Evolutionary conservation across 2,797 vertebrate genomes (phyloP), one percentile per base, ranked within the genome.

Genomic region (Sebastolobus alascanus): DNA sequence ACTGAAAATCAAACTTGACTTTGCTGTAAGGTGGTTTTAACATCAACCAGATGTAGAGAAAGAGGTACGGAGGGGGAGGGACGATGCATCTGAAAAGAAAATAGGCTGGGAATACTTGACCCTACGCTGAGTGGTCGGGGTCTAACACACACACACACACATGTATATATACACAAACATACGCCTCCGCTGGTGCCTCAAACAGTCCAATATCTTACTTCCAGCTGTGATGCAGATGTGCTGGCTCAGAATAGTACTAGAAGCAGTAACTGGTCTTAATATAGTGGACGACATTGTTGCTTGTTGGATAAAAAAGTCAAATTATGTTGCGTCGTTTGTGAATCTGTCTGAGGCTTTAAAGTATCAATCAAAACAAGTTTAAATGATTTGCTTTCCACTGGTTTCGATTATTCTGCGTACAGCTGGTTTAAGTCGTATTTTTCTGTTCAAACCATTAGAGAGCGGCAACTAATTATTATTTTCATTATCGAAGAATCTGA

Each of bases 181-280:
- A 84, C 66, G 2, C 56, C 71, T 84, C 80, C 64, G 56, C 70
- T 14, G 22, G 68, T 76, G 80, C 76, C 76, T 84, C 71, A 66
- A 37, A 71, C 40, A 13, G 68, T 84, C 76, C 71, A 76, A 80
- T 80, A 87, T 68, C 73, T 58, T 77, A 76, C 60, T 54, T 87
- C 77, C 89, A 95, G 90, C 93, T 95, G 94, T 91, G 86, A n/a
- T 77, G 89, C 94, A 94, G 90, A 94, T 95, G 92, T 94, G 87
- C 67, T 40, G 75, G 50, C 65, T 85, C 22, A 77, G 33, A 68
- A 43, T 18, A 75, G 61, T 11, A 70, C 56, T 1, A 55, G 38
- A 40, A 75, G 38, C 52, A 79, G 37, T 33, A 60, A 60, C 2
- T 10, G 20, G 46, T 56, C 14, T 33, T n/a, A 35, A 29, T 37